Conservation (phyloP, 2,113 vertebrate genomes). For the Pedetes capensis region DNA sequence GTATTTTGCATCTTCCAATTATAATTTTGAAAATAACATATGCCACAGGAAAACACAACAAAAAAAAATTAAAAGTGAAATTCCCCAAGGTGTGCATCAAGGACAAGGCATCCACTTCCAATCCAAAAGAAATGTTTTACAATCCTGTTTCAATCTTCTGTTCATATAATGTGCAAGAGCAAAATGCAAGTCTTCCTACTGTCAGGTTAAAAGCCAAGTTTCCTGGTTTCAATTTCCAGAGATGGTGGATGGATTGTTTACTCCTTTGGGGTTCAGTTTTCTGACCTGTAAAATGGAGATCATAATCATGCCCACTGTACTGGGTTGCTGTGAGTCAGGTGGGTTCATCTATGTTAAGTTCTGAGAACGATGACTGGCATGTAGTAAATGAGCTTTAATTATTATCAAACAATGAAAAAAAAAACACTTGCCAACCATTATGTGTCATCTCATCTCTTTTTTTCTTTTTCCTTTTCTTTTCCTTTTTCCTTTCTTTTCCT, state of each 20-base stretch:
- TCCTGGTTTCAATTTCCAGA: background rate
- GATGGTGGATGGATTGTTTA: background rate
- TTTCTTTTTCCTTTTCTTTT: too few relatives aligned
- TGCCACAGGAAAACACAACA: background rate
- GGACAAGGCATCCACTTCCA: constrained; percentile 22
- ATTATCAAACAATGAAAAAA: background rate
- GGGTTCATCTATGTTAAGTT: background rate
- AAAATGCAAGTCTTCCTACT: background rate
- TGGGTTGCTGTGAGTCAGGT: background rate
- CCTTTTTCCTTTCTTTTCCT: too few relatives aligned
- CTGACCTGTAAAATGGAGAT: background rate
- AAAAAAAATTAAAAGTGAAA: constrained; percentile 49
- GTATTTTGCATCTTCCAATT: constrained; percentile 47
- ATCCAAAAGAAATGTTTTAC: constrained; percentile 37
- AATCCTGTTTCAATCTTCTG: background rate
- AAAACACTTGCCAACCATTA: background rate
- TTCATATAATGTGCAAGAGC: background rate
- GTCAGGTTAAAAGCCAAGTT: background rate
- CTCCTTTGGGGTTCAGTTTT: background rate
- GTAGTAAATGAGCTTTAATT: background rate
- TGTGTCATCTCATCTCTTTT: background rate
- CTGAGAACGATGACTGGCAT: background rate
- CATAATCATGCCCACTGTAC: background rate
- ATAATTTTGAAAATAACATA: constrained; percentile 41
- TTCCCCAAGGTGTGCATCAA: constrained; percentile 40